These are phyloP conservation scores for Pitta sordida DNA, from an alignment of 2,113 vertebrate species.

Conservation along the genomic window DNA sequence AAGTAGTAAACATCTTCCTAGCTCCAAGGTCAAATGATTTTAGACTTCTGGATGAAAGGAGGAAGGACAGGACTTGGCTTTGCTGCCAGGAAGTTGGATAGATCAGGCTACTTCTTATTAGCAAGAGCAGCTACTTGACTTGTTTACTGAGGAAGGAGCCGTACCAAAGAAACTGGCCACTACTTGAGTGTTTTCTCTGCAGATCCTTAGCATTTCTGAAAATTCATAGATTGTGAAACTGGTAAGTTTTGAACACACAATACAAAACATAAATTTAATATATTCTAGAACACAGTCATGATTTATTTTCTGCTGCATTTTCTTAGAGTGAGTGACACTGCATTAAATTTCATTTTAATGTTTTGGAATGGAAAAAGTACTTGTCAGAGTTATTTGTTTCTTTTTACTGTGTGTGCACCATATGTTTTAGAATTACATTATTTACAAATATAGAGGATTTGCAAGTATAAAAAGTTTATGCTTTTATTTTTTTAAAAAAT, in stretches of 20 bases:
- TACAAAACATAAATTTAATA: background rate
- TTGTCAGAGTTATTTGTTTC: background rate
- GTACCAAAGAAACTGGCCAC: background rate
- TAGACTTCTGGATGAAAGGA: background rate
- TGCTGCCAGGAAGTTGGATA: background rate
- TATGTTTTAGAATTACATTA: background rate
- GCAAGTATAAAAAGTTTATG: background rate
- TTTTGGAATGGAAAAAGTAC: background rate
- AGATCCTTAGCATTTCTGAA: background rate
- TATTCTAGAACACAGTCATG: background rate
- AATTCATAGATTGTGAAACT: background rate
- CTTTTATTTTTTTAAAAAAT: background rate
- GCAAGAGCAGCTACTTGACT: background rate
- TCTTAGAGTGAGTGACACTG: background rate
- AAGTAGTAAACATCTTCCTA: background rate
- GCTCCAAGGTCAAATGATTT: background rate
- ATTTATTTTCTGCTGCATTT: background rate
- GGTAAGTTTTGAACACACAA: background rate
- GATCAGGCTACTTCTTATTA: background rate
- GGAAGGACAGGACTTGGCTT: background rate
- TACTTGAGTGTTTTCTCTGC: background rate
- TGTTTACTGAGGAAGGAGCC: background rate
- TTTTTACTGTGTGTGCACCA: background rate
- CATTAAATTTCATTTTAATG: constrained; percentile 4
- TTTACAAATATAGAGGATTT: background rate